Base-by-base conservation (phyloP, 1,140 invertebrate genomes). In the Tetraneura akinire region DNA sequence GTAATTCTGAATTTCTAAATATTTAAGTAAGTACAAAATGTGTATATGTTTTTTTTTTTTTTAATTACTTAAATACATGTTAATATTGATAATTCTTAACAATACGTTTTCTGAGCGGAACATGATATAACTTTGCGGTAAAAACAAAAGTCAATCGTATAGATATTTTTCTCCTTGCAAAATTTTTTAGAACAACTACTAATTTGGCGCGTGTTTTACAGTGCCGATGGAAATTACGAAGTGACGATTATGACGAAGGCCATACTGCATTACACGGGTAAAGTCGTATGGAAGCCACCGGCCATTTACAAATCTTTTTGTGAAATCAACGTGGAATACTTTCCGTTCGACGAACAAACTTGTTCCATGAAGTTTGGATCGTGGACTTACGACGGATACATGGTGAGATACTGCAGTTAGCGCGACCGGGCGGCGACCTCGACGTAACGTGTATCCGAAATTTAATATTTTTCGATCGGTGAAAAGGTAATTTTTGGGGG, bases 251-350 rank as follows among this genome's bases (percentile, higher is more conserved):
- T 98, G 95, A 98, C 96, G 81, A 95, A 96, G 88, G 94, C 94
- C 80, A 95, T 96, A 84, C 88, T 96, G 42, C 93, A 96, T 85
- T 92, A 95, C 85, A 94, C 94, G 82, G 97, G 97, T 23, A 94
- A 93, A 87, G 96, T 98, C 45, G 88, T 94, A 51, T 99, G 97
- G 97, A 97, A 98, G 85, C 97, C 97, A 47, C 96, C 96, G 66
- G 96, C 96, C 81, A 98, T 98, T 86, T 98, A 97, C 89, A 98
- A 98, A 88, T 97, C 94, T 81, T 97, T 96, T 86, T 98, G 96
- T 86, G 94, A 97, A 88, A 97, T 98, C 83, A 94, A 98, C 87
- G 95, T 98, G 83, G 93, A 95, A 86, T 97, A 96, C 86, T 98
- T 98, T 87, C 96, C 96, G 29, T 97, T 97, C 87, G 96, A 98